Conservation (phyloP, 1,140 invertebrate species). For the Solenopsis fugax region DNA sequence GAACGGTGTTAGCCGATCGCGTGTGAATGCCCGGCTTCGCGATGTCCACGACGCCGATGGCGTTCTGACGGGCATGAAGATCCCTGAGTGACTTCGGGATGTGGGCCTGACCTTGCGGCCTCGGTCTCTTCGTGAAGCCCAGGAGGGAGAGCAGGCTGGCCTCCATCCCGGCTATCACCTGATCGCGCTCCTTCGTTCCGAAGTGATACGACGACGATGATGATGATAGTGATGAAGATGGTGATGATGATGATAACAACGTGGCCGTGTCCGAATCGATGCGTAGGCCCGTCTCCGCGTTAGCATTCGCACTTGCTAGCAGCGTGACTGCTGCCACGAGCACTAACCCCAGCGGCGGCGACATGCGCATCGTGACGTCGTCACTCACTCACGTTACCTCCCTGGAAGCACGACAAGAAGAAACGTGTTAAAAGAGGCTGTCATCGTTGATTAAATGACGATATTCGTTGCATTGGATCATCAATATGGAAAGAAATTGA, state of each 20-base stretch:
- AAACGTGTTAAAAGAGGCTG: conserved; percentile 58
- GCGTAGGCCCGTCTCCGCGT: conserved; percentile 62
- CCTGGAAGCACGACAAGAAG: conserved; percentile 79
- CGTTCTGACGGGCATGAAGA: conserved; percentile 91
- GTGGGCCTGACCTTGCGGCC: conserved; percentile 82
- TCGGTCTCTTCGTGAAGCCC: conserved; percentile 90
- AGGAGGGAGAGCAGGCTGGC: conserved; percentile 91
- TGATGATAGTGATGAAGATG: not conserved
- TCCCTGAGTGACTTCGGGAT: conserved; percentile 93
- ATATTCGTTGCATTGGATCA: not conserved
- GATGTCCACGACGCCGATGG: conserved; percentile 88
- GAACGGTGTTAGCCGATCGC: conserved; percentile 93
- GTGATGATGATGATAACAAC: not conserved
- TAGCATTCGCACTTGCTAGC: conserved; percentile 80
- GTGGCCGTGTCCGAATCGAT: conserved; percentile 60
- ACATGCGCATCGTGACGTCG: conserved; percentile 86
- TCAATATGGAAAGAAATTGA: no score
- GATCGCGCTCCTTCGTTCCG: conserved; percentile 72
- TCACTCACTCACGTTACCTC: conserved; percentile 85
- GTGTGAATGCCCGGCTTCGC: conserved; percentile 90
- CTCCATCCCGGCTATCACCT: conserved; percentile 88
- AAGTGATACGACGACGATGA: conserved; percentile 42
- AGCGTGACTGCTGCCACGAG: conserved; percentile 85
- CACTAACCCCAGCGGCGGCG: conserved; percentile 85
- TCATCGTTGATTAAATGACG: not conserved